Conservation (phyloP, 2,888 invertebrate species). For the Macrosiphum euphorbiae region DNA sequence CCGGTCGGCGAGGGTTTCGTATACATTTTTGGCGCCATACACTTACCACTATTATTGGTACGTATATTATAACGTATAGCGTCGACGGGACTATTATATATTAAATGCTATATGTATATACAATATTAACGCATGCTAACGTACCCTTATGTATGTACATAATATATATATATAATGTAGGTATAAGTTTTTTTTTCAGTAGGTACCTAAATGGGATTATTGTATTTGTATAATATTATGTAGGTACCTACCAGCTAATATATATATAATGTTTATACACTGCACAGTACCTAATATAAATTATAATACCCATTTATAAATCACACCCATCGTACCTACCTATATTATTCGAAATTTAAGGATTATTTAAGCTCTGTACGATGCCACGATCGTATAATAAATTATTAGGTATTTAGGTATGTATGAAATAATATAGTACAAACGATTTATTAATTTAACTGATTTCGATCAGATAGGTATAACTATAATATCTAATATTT, state of each 20-base stretch:
- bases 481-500: not conserved
- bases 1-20: not conserved
- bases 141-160: not conserved
- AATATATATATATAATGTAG: not conserved
- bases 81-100: not conserved
- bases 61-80: not conserved
- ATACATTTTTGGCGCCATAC: conserved; percentile 35
- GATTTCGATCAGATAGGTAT: not conserved
- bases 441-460: not conserved
- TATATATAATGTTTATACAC: not conserved
- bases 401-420: not conserved
- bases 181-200: not conserved
- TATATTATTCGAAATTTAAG: not conserved
- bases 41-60: not conserved
- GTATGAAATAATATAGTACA: not conserved
- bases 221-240: not conserved
- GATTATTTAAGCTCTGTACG: not conserved
- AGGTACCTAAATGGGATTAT: not conserved
- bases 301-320: not conserved
- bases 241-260: not conserved
- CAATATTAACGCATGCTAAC: not conserved
- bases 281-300: not conserved
- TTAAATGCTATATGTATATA: not conserved
- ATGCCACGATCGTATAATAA: not conserved
- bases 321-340: not conserved